Conservation (phyloP, 2,113 vertebrate genomes). For the Siphamia tubifer region DNA sequence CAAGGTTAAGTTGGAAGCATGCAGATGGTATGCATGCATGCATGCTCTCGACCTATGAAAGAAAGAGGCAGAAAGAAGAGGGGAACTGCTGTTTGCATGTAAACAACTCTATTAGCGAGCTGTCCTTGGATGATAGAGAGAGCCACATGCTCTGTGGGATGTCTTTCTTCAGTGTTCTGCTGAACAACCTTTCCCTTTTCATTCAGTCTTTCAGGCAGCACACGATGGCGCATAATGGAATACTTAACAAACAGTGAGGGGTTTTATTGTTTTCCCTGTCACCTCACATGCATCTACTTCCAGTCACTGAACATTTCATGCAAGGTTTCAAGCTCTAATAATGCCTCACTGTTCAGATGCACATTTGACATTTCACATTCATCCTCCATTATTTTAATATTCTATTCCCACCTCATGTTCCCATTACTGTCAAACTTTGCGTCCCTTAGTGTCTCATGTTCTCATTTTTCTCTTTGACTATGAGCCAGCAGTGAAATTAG, state of each 20-base stretch:
- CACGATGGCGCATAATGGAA: constrained; percentile 49
- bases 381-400: constrained; percentile 39
- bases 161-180: constrained; percentile 27
- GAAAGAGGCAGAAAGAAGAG: background rate
- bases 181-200: constrained; percentile 4
- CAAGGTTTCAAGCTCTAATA: constrained; percentile 5
- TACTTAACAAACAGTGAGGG: constrained; percentile 38
- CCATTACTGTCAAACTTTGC: constrained; percentile 55
- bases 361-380: constrained; percentile 45
- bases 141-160: constrained; percentile 20
- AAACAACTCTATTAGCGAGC: constrained; percentile 62
- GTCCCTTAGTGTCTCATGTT: constrained; percentile 38
- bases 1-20: background rate
- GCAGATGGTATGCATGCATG: constrained; percentile 6
- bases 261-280: constrained; percentile 38
- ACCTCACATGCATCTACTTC: constrained; percentile 17
- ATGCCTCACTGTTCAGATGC: constrained; percentile 34
- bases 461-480: constrained; percentile 59
- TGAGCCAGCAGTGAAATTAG: constrained; percentile 43
- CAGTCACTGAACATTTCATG: background rate
- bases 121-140: constrained; percentile 56
- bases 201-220: constrained; percentile 25
- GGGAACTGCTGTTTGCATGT: constrained; percentile 29
- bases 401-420: constrained; percentile 47
- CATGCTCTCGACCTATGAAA: background rate